A percentile compares a stretch with the other conserved stretches of the same genome.
These are phyloP conservation scores for Chelonoidis abingdonii DNA, from an alignment of 2,113 vertebrate species.

Conservation along the genomic window DNA sequence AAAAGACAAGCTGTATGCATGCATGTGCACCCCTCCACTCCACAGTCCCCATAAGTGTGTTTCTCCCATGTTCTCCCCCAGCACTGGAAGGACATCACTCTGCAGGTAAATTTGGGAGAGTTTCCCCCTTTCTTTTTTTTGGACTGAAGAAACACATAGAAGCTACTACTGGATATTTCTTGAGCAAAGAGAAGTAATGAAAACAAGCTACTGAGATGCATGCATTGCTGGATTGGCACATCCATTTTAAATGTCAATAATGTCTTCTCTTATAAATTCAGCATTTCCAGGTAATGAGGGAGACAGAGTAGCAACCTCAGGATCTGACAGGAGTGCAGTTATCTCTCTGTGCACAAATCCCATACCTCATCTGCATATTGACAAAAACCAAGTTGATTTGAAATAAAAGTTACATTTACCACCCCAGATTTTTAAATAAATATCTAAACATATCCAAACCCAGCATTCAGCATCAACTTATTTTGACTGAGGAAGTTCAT, in stretches of 20 bases:
- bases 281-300: not conserved
- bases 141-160: not conserved
- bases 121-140: too few species aligned
- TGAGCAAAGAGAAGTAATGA: not conserved
- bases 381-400: too few species aligned
- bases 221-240: not conserved
- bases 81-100: not conserved
- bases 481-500: too few species aligned
- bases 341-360: too few species aligned
- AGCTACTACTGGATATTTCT: not conserved
- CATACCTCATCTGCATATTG: too few species aligned
- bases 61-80: not conserved
- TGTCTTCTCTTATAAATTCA: not conserved
- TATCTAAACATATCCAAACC: too few species aligned
- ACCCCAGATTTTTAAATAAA: too few species aligned
- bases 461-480: too few species aligned
- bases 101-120: too few species aligned
- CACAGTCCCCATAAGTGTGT: not conserved
- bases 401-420: too few species aligned
- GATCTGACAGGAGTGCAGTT: too few species aligned
- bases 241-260: not conserved
- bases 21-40: not conserved
- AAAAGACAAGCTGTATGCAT: not conserved
- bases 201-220: not conserved
- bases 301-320: too few species aligned